Percentiles rank a stretch among this genome's conserved stretches.
These are phyloP conservation scores for Polymixis flavicincta DNA, from an alignment of 2,888 invertebrate species.

Conservation along the genomic window DNA sequence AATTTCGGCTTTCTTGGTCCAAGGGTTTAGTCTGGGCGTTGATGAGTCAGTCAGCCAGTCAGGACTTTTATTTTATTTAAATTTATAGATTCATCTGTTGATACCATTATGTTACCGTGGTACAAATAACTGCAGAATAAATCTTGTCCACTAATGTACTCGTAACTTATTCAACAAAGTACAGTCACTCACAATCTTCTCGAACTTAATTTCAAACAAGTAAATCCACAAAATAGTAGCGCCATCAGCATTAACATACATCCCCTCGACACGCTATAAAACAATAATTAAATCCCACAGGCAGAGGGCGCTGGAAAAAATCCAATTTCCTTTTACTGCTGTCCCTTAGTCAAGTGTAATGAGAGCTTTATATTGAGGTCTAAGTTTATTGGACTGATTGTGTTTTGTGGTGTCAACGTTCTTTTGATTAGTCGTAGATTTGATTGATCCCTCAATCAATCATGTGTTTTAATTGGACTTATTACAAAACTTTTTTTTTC, in stretches of 20 bases:
- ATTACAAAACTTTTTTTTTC: too few species aligned
- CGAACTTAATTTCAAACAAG: conserved; percentile 52
- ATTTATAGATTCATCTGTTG: too few species aligned
- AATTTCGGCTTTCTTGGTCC: too few species aligned
- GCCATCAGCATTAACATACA: conserved; percentile 75
- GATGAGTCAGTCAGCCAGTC: too few species aligned
- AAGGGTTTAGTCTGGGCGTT: too few species aligned
- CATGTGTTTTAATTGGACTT: neutral
- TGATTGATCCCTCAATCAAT: neutral
- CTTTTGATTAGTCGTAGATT: neutral
- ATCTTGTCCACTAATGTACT: neutral
- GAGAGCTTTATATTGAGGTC: conserved; percentile 40
- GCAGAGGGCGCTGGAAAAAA: conserved; percentile 80
- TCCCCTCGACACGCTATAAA: conserved; percentile 81
- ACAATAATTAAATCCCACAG: conserved; percentile 86
- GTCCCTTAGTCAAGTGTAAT: conserved; percentile 68
- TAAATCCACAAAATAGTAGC: conserved; percentile 51
- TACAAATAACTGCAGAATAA: neutral
- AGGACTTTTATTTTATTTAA: too few species aligned
- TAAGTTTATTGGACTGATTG: conserved; percentile 33
- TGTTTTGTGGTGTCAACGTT: conserved; percentile 29
- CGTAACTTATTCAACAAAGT: conserved; percentile 10
- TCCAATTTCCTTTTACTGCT: conserved; percentile 87
- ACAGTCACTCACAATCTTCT: conserved; percentile 18
- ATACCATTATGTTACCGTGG: too few species aligned